Conservation (phyloP, 2,888 invertebrate genomes). For the Scelioninae gen. 2 region DNA sequence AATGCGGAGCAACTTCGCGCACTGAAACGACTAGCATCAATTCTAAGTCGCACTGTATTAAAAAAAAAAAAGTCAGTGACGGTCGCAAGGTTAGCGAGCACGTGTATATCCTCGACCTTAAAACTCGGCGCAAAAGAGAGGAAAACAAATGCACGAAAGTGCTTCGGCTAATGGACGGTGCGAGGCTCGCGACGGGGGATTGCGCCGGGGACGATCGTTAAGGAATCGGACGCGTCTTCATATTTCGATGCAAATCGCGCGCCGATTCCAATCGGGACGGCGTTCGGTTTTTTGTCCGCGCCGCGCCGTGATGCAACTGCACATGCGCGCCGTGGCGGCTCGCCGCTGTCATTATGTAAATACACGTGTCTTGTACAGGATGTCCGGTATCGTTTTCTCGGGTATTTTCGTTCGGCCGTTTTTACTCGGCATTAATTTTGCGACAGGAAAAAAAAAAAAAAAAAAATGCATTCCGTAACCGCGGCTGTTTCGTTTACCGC, state of each 20-base stretch:
- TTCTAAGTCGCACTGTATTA: slow-evolving; percentile 46
- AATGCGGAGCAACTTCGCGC: slow-evolving; percentile 13
- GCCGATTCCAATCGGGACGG: background rate
- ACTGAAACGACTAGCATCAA: slow-evolving; percentile 38
- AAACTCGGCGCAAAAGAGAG: slow-evolving; percentile 47
- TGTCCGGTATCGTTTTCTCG: slow-evolving; percentile 30
- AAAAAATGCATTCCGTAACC: no score
- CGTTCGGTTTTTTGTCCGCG: no score
- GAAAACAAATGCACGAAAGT: slow-evolving; percentile 35
- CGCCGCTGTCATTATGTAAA: slow-evolving; percentile 31
- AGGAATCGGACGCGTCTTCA: no score
- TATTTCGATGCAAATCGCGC: no score
- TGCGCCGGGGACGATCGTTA: no score
- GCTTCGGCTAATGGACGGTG: slow-evolving; percentile 35
- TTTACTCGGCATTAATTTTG: slow-evolving; percentile 10
- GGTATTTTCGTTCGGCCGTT: slow-evolving; percentile 4
- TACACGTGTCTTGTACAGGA: slow-evolving; percentile 39
- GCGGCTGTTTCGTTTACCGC: background rate
- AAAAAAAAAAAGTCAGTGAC: slow-evolving; percentile 51
- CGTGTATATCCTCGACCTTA: slow-evolving; percentile 62
- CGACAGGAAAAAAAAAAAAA: no score
- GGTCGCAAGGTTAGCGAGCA: slow-evolving; percentile 59
- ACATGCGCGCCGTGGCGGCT: slow-evolving; percentile 5
- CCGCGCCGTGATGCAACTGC: slow-evolving; percentile 4
- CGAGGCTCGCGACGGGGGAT: slow-evolving; percentile 12